Evolutionary conservation across 2,797 vertebrate species (phyloP), one percentile per base, ranked within the genome.

Genomic region (Discoglossus pictus): DNA sequence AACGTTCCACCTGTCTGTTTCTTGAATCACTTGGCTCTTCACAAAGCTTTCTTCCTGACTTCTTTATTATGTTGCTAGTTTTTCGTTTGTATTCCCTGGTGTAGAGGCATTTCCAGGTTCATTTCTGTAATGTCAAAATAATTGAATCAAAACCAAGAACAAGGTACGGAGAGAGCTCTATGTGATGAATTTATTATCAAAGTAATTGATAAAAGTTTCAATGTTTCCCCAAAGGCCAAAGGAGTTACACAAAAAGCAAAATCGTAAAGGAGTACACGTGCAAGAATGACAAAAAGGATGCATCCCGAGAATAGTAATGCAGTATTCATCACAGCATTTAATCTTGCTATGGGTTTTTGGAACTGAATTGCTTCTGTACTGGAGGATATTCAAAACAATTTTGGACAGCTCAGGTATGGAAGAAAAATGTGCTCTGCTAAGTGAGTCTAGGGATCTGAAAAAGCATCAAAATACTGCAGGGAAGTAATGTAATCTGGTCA

Each of bases 101-200:
- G 73, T 16, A 69, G 61, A 79, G 67, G 71, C 74, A 80, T 78
- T 79, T 86, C 76, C 69, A 74, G 72, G 72, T 63, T 83, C 68
- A 79, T 78, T 82, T 85, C 77, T 77, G 75, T 79, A 69, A 81
- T 39, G 78, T 83, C 83, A 87, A 86, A 87, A 86, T 83, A 84
- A 82, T 75, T 76, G 69, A 76, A 80, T 84, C 78, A 82, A 80
- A 85, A 67, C 47, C 68, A 47, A 76, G 75, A 77, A 73, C 25
- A 34, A 76, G 80, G 54, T 36, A 72, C 61, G 74, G 69, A 65
- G 59, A 65, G 68, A 51, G 58, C 66, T 47, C 34, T 39, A 48
- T 67, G 72, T 74, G 71, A 74, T 0, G 1, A 80, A 80, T 82
- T 78, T 77, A 76, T 79, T 79, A 75, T 75, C 73, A 62, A 51